Evolutionary conservation across 2,113 vertebrate genomes (phyloP), one percentile per base, ranked within the genome.

Genomic region (Shinisaurus crocodilurus): DNA sequence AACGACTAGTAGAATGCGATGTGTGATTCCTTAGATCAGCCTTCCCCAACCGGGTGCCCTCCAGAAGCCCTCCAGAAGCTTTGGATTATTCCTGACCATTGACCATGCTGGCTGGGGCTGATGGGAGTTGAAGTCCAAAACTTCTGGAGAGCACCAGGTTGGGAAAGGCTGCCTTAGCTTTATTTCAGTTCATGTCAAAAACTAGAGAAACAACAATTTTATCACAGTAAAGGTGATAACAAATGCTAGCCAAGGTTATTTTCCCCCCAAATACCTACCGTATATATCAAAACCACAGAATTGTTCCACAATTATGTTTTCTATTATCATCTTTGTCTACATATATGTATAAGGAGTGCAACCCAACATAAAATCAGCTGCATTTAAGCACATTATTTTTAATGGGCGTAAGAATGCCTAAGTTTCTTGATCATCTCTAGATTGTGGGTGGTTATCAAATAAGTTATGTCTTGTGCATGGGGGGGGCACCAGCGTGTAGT

Each of bases 391-490:
- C 40, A 9, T 63, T 29, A 65, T 34, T n/a, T 69, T 54, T 43
- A 29, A 29, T 32, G 5, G 48, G 25, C 48, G 82, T 60, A 60
- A 74, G 32, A 1, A 54, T 50, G 63, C 13, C 3, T 76, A 83
- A 83, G 34, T 88, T 85, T 1, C n/a, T 85, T 91, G 54, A 27
- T 0, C 69, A 57, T 90, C 80, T 87, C 23, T 27, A 85, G 43
- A 90, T 25, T 63, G 82, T 92, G 40, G 67, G 77, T 34, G 86
- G 54, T 87, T 85, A 54, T 43, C 76, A 32, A 54, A 72, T 3
- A 37, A 9, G 6, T 29, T 25, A 40, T n/a, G 5, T 63, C 57
- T 83, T 45, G 40, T n/a, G 16, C 50, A 63, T 34, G 67, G 29
- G 63, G 20, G 77, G 50, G 3, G 76, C 27, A 23, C 25, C 40